Evolutionary conservation across 2,888 invertebrate genomes (phyloP).

Genomic region (Agrotis clavis): DNA sequence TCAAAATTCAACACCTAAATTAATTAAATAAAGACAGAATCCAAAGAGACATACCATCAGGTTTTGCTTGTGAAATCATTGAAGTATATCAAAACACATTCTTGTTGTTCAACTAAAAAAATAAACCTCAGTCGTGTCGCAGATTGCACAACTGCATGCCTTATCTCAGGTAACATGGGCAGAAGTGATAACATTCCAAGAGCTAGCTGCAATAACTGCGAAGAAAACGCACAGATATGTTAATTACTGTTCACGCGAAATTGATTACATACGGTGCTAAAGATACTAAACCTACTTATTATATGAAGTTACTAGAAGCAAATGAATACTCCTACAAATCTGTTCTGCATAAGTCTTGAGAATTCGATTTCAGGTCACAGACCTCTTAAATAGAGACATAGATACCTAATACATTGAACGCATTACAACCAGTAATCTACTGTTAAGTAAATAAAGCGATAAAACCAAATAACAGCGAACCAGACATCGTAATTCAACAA

Average conservation of each 20-base stretch:
- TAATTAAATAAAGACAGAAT: neutral
- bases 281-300: constrained; percentile 32
- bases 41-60: neutral
- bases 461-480: constrained; percentile 33
- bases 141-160: constrained; percentile 62
- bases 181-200: constrained; percentile 75
- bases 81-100: constrained; percentile 5
- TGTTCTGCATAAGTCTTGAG: neutral
- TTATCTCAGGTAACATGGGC: constrained; percentile 77
- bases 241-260: constrained; percentile 56
- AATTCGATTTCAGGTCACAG: neutral
- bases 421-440: constrained; percentile 8
- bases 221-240: constrained; percentile 56
- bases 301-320: constrained; percentile 8
- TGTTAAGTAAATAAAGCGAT: constrained; percentile 44
- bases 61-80: neutral
- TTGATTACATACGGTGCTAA: constrained; percentile 43
- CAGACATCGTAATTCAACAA: constrained; percentile 33
- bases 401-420: neutral
- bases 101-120: constrained; percentile 5
- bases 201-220: constrained; percentile 43
- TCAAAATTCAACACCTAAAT: neutral
- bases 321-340: neutral
- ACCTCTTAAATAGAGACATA: neutral
- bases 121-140: constrained; percentile 11